These are phyloP conservation scores for Spheniscus mendiculus DNA, from an alignment of 2,113 vertebrate species.

Conservation along the genomic window DNA sequence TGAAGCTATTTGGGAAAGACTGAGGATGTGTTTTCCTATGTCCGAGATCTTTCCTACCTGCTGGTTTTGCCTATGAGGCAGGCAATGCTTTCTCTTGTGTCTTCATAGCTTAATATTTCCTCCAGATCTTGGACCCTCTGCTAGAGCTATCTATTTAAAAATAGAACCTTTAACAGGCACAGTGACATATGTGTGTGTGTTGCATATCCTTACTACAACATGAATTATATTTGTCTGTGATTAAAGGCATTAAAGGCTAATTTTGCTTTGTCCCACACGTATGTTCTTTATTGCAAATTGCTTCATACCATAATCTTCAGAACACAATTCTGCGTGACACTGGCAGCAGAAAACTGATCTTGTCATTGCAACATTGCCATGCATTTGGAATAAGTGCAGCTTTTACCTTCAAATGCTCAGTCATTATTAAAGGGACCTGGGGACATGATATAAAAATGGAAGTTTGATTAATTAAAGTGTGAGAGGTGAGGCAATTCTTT, in stretches of 20 bases:
- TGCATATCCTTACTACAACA: not conserved
- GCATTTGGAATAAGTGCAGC: not conserved
- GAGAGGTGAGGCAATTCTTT: not conserved
- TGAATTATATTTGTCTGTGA: not conserved
- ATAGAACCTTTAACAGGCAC: not conserved
- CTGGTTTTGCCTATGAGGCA: not conserved
- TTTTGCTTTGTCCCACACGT: not conserved
- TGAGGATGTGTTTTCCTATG: not conserved
- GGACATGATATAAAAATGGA: not conserved
- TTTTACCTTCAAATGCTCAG: conserved; percentile 5
- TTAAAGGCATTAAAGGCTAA: not conserved
- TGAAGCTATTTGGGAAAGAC: not conserved
- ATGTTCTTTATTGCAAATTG: not conserved
- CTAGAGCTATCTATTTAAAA: not conserved
- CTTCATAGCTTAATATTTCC: not conserved
- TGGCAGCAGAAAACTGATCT: not conserved
- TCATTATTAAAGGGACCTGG: not conserved
- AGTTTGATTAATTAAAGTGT: not conserved
- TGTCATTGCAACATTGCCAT: not conserved
- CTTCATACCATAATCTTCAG: not conserved
- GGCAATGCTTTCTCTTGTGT: not conserved
- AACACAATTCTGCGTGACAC: not conserved
- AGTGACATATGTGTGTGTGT: not conserved
- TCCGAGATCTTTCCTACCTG: not conserved
- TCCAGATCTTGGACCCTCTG: not conserved